phyloP scores from a whole-genome alignment of 2,113 vertebrate species.

The Mystacornis crossleyi region DNA sequence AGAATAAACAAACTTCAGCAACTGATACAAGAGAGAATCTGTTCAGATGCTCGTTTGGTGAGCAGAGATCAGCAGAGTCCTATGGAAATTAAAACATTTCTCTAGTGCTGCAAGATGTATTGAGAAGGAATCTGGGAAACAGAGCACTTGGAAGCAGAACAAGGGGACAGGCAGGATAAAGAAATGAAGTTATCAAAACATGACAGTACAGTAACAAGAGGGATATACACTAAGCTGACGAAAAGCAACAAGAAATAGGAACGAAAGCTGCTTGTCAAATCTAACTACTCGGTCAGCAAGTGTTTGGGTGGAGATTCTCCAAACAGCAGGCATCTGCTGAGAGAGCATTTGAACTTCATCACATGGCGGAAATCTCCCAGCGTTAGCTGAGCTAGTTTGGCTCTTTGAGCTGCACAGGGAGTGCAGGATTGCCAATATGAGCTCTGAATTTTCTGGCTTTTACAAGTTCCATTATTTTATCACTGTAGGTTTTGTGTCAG shows the following conservation, averaged over 20 bases:
- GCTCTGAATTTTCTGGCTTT: not conserved
- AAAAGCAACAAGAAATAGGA: not conserved
- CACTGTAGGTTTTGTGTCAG: not conserved
- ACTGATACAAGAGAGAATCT: not conserved
- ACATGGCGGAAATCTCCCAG: not conserved
- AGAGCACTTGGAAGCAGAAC: not conserved
- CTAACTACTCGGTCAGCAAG: not conserved
- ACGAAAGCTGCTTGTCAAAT: not conserved
- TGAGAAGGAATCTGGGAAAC: slow-evolving; percentile 8
- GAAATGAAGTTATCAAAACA: slow-evolving; percentile 17
- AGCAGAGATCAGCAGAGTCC: not conserved
- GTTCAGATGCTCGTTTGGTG: not conserved
- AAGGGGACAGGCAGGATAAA: not conserved
- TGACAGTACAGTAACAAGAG: not conserved
- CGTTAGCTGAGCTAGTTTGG: not conserved
- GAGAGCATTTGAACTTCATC: not conserved
- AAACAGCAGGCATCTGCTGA: not conserved
- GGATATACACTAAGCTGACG: not conserved
- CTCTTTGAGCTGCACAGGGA: not conserved
- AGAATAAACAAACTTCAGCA: not conserved
- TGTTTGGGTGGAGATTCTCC: not conserved
- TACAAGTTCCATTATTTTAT: not conserved
- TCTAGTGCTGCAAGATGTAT: not conserved
- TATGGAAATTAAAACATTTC: not conserved
- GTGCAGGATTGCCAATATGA: not conserved